Evolutionary conservation across 2,113 vertebrate genomes (phyloP), one percentile per base, ranked within the genome.

Genomic region (Alectura lathami): DNA sequence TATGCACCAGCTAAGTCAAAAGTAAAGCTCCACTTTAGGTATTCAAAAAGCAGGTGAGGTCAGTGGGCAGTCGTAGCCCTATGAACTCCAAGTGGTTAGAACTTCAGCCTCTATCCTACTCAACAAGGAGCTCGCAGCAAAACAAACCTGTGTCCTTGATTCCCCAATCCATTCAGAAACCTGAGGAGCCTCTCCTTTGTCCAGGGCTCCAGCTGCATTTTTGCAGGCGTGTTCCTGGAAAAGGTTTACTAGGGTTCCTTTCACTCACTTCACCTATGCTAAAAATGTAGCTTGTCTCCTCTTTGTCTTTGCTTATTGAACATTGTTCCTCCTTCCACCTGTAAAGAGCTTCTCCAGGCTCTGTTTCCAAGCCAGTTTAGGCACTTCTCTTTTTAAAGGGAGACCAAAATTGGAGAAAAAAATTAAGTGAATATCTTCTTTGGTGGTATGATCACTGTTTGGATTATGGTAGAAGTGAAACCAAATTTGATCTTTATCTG

Each of bases 381-480:
- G 17, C 16, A 36, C 56, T 74, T 81, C 53, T 23, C 1, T 84
- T 90, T 56, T 2, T 22, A 81, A 76, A 86, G 51, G 57, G 23
- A 81, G 4, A 43, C 21, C 8, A 29, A 73, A 82, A 3, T 13
- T 45, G 34, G n/a, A 92, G 13, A 26, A 7, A 79, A 88, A 57
- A 73, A 84, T 32, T 42, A 60, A 86, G 23, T 34, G 7, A 92
- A 66, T 69, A 6, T 57, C 77, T 84, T 1, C 70, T 76, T 87
- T 42, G 57, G 30, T 3, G 1, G 36, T 32, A 38, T 34, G n/a
- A 62, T 62, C 2, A 0, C 11, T 76, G 16, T 40, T 66, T 66
- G 36, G 40, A 51, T 68, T 83, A 30, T n/a, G 30, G 63, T 50
- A 91, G 70, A 92, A 94, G 43, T 4, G 20, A 74, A 83, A 45